Base-by-base conservation (phyloP, 1,140 invertebrate species). In the Acromyrmex echinatior region DNA sequence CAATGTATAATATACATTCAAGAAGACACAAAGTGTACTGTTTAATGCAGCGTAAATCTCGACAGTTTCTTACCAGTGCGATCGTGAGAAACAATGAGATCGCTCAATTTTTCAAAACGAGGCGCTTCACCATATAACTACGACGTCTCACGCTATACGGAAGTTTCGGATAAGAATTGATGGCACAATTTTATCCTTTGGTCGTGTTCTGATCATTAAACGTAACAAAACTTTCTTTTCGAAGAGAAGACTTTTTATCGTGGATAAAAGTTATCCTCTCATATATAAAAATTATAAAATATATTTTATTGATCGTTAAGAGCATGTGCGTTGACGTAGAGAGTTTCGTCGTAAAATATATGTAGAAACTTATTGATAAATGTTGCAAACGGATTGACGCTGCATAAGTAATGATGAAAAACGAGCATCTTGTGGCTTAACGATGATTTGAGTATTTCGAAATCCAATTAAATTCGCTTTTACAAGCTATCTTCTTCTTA, bases 21-120 rank as follows among this genome's bases (percentile, higher is more conserved):
- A 3, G 3, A n/a, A 7, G 14, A 25, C 16, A 79, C 14, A 21
- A 63, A 78, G 18, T 6, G n/a, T 60, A n/a, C 16, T 78, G 28
- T n/a, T 63, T 65, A 63, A 78, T 78, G 58, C 18, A 58, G 49
- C 70, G 18, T 60, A 62, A 39, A 78, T 78, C 58, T 12, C 39
- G 74, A 4, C 16, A 18, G 7, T 68, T 80, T 65, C 87, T 86
- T 86, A 71, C 84, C 70, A 60, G 56, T 74, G 66, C 18, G 7
- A 60, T 60, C 12, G 65, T 77, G 53, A 51, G 28, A 71, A 74
- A 88, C 88, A 89, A 88, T 74, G 51, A 78, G 49, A 53, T 49
- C 31, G 53, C 12, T 4, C 45, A n/a, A 58, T 79, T 66, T 28
- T 56, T 45, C 58, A 5, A 21, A 65, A 62, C 53, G 31, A 31